phyloP scores from a whole-genome alignment of 2,113 vertebrate genomes.

The Sapajus apella region DNA sequence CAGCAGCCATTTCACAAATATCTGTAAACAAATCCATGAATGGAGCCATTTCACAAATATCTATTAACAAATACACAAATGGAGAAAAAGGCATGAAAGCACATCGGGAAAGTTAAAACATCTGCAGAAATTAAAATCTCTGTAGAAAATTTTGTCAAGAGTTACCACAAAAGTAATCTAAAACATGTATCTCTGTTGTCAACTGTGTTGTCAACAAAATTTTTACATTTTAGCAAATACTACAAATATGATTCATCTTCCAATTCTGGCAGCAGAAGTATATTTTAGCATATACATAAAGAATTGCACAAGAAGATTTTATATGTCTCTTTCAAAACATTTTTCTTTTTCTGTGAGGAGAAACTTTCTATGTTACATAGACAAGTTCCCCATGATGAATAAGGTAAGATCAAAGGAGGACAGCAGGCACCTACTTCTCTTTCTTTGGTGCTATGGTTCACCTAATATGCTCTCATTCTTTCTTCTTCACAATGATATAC shows the following conservation, averaged over 20 bases:
- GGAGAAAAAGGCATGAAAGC: not conserved
- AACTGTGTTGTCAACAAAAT: not conserved
- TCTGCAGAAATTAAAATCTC: not conserved
- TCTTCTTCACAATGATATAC: constrained; percentile 77
- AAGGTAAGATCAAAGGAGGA: constrained; percentile 21
- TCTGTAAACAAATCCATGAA: not conserved
- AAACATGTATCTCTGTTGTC: not conserved
- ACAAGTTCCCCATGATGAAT: not conserved
- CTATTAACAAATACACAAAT: not conserved
- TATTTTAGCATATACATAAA: not conserved
- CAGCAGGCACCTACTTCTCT: constrained; percentile 31
- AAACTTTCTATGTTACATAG: not conserved
- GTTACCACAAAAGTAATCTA: not conserved
- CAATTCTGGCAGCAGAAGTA: not conserved
- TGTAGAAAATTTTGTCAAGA: not conserved
- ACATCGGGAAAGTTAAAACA: not conserved
- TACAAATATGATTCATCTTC: not conserved
- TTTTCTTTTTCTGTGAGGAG: not conserved
- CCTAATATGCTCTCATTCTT: constrained; percentile 72
- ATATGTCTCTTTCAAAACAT: constrained; percentile 43
- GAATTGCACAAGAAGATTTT: not conserved
- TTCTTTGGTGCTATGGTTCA: constrained; percentile 64
- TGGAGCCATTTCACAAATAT: not conserved
- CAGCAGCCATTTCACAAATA: not conserved
- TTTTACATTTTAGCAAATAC: not conserved